A percentile compares a stretch with the other conserved stretches of the same genome.
Conservation (phyloP, 2,113 vertebrate genomes). For the Chunga burmeisteri region DNA sequence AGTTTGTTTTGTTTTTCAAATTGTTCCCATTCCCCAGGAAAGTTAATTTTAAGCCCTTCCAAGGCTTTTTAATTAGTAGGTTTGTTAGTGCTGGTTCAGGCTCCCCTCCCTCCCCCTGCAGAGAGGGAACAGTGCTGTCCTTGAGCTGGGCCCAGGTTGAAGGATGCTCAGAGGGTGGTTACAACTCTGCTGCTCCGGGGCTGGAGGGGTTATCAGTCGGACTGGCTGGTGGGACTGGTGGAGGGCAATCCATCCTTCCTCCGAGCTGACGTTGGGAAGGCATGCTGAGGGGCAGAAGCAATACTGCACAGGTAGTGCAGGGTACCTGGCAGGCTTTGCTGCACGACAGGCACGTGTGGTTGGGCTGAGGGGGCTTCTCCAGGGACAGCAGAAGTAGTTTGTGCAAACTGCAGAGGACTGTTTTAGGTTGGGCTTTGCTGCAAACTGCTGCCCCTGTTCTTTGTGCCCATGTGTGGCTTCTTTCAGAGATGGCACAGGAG, state of each 20-base stretch:
- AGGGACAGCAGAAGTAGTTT: background rate
- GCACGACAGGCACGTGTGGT: fast-evolving
- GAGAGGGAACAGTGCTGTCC: background rate
- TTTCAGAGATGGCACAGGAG: background rate
- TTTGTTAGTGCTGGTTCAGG: background rate
- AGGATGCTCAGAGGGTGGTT: background rate
- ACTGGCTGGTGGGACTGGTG: background rate
- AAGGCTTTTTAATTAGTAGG: background rate
- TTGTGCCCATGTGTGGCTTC: background rate
- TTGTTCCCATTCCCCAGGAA: background rate
- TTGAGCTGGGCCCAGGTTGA: background rate
- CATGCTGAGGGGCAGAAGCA: background rate
- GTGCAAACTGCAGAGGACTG: background rate
- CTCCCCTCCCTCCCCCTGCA: background rate
- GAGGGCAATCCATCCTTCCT: background rate
- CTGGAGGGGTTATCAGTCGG: fast-evolving
- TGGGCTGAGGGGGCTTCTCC: background rate
- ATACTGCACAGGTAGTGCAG: background rate
- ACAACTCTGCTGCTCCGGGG: background rate
- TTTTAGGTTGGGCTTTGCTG: background rate
- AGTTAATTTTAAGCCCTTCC: background rate
- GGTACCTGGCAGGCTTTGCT: background rate
- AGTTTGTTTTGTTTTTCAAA: background rate
- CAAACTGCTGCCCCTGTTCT: background rate
- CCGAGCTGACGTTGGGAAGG: background rate